Evolutionary conservation across 2,113 vertebrate genomes (phyloP).

Genomic region (Gnathonemus longibarbis): DNA sequence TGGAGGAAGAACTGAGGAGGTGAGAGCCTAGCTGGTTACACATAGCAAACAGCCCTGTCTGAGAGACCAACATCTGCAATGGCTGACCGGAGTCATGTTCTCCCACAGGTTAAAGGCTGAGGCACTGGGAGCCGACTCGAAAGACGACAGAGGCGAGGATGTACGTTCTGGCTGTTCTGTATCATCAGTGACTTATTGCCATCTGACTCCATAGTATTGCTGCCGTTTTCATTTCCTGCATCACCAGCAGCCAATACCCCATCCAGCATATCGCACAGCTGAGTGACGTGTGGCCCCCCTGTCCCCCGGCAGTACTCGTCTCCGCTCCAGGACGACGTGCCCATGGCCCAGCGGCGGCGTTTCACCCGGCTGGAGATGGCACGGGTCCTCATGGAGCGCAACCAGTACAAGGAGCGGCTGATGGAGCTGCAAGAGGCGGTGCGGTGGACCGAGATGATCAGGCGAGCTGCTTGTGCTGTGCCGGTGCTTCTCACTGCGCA

Average conservation of each 20-base stretch:
- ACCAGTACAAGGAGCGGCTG: conserved; percentile 94
- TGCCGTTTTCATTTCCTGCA: background rate
- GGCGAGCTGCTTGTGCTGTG: conserved; percentile 51
- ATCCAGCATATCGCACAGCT: background rate
- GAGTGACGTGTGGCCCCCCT: background rate
- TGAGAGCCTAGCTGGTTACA: conserved; percentile 40
- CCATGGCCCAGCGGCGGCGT: conserved; percentile 87
- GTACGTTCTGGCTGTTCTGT: conserved; percentile 56
- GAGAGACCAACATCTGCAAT: background rate
- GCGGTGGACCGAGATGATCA: conserved; percentile 98
- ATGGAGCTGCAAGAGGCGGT: conserved; percentile 99
- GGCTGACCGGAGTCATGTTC: background rate
- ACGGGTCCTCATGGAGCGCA: conserved; percentile 93
- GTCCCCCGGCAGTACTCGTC: conserved; percentile 35
- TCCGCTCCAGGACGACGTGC: conserved; percentile 80
- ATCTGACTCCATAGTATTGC: background rate
- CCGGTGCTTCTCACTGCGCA: background rate
- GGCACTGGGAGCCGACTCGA: conserved; percentile 81
- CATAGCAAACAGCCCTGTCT: background rate
- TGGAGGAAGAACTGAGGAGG: conserved; percentile 93
- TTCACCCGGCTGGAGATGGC: conserved; percentile 98
- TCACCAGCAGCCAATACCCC: background rate
- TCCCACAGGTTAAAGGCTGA: conserved; percentile 80
- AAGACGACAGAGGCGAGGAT: conserved; percentile 87
- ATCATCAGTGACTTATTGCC: background rate